Evolutionary conservation across 2,113 vertebrate species (phyloP).

Genomic region (Esox niger): DNA sequence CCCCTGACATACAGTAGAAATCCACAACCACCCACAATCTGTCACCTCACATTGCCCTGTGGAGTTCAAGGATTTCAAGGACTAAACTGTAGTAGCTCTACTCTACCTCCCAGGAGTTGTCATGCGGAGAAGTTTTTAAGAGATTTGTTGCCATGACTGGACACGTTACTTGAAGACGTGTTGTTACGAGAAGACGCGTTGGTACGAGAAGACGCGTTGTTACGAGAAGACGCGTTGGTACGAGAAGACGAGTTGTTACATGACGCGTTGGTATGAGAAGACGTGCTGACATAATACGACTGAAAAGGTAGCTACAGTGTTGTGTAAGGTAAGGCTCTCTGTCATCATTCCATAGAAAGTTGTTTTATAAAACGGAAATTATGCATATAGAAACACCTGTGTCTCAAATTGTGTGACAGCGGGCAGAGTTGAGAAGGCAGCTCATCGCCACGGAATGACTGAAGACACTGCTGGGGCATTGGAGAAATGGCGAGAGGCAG

Average conservation of each 20-base stretch:
- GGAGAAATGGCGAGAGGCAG: conserved; percentile 13
- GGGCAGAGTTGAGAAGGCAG: neutral
- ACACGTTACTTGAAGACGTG: too few species aligned
- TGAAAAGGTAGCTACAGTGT: too few species aligned
- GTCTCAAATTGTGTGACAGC: neutral
- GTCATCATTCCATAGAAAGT: neutral
- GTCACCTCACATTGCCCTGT: neutral
- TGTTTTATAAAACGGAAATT: neutral
- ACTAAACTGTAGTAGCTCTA: neutral
- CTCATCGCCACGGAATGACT: neutral
- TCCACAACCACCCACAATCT: conserved; percentile 3
- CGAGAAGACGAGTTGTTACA: too few species aligned
- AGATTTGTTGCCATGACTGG: too few species aligned
- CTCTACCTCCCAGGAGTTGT: neutral
- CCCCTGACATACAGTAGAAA: neutral
- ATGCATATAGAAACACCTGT: neutral
- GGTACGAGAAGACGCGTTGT: too few species aligned
- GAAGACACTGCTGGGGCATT: neutral
- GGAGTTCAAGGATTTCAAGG: conserved; percentile 5
- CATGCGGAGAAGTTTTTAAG: too few species aligned
- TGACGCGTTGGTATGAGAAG: too few species aligned
- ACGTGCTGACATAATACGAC: too few species aligned
- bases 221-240: too few species aligned
- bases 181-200: too few species aligned
- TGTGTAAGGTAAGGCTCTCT: neutral